Percentiles rank a stretch among this genome's conserved stretches.
Evolutionary conservation across 1,140 invertebrate genomes (phyloP).

Genomic region (Antheraea mylitta): DNA sequence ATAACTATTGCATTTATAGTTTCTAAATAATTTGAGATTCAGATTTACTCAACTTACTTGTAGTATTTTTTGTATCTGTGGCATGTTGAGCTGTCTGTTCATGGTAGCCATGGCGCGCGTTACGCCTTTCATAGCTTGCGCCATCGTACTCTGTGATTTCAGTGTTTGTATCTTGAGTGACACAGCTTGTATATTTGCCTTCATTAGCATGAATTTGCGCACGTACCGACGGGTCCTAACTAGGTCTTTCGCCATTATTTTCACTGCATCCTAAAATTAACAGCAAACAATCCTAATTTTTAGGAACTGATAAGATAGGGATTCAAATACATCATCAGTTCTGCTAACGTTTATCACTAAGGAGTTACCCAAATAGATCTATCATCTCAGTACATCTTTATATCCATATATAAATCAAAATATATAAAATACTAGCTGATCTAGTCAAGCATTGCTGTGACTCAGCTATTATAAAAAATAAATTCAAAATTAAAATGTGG

Average conservation of each 20-base stretch:
- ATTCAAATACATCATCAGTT: no score
- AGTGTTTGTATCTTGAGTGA: conserved; percentile 99
- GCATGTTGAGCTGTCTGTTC: conserved; percentile 98
- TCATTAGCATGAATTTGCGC: conserved; percentile 99
- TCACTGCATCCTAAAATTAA: conserved; percentile 94
- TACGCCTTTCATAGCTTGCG: conserved; percentile 99
- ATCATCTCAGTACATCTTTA: no score
- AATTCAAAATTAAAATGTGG: no score
- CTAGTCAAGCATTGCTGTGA: no score
- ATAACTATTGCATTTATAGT: no score
- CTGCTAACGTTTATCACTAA: no score
- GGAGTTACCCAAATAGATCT: no score
- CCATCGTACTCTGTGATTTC: conserved; percentile 99
- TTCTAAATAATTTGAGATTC: no score
- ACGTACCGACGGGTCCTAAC: conserved; percentile 97
- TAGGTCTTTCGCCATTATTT: conserved; percentile 99
- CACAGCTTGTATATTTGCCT: conserved; percentile 99
- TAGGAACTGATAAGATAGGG: no score
- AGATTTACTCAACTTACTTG: conserved; percentile 82
- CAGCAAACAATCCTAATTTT: conserved; percentile 8
- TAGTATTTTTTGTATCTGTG: conserved; percentile 99
- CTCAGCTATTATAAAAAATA: no score
- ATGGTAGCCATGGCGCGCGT: conserved; percentile 99
- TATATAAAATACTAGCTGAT: no score
- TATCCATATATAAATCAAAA: no score